Percentiles rank a stretch among this genome's conserved stretches.
Conservation (phyloP, 1,140 invertebrate species). For the Yoshiicerus persimilis region DNA sequence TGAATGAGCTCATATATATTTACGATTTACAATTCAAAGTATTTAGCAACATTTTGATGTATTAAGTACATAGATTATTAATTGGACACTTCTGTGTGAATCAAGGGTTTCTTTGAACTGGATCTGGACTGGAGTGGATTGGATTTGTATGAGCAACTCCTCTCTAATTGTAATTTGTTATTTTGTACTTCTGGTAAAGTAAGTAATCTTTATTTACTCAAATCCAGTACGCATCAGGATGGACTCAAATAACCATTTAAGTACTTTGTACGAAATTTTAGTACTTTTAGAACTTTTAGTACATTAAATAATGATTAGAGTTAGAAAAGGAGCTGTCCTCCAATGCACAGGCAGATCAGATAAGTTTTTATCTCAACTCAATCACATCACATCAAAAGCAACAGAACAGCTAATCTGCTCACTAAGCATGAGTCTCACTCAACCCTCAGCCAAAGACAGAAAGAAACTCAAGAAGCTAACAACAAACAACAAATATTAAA, state of each 20-base stretch:
- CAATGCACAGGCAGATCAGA: conserved; percentile 21
- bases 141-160: background rate
- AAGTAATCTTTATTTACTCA: background rate
- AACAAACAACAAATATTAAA: background rate
- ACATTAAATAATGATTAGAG: conserved; percentile 15
- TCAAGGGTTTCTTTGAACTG: background rate
- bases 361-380: conserved; percentile 1
- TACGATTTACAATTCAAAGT: too few species aligned
- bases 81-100: background rate
- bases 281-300: conserved; percentile 4
- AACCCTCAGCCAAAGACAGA: conserved; percentile 35
- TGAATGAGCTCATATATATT: background rate
- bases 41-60: too few species aligned
- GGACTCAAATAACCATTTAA: background rate
- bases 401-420: conserved; percentile 18
- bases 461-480: conserved; percentile 22
- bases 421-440: conserved; percentile 40
- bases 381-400: conserved; percentile 10
- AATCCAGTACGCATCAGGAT: background rate
- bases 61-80: too few species aligned
- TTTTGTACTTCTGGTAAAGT: background rate
- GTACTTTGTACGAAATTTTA: background rate
- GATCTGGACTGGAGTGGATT: background rate
- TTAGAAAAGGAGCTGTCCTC: conserved; percentile 19
- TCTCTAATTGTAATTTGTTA: background rate